Percentiles rank a stretch among this genome's conserved stretches.
Evolutionary conservation across 1,140 invertebrate genomes (phyloP).

Genomic region (Lepidurus apus): DNA sequence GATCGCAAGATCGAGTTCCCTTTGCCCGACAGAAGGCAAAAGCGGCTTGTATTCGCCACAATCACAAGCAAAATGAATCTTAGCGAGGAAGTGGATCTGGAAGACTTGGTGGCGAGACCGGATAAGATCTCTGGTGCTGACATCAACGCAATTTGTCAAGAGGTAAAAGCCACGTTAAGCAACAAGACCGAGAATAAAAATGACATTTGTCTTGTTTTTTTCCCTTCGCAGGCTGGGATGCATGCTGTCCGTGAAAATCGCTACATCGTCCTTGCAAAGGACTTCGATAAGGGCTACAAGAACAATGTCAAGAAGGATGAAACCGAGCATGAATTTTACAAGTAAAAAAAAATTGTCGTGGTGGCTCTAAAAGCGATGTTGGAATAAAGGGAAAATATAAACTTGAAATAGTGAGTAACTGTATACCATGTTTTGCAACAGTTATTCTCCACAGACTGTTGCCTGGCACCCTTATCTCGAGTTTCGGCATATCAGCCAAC

Average conservation of each 20-base stretch:
- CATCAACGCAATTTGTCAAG: constrained; percentile 99
- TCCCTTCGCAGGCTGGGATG: constrained; percentile 62
- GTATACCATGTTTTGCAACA: too few species aligned
- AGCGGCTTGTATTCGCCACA: constrained; percentile 95
- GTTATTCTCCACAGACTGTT: too few species aligned
- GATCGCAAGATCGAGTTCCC: constrained; percentile 99
- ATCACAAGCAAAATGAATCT: constrained; percentile 99
- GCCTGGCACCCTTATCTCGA: too few species aligned
- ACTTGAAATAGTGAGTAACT: background rate
- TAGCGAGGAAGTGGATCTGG: constrained; percentile 98
- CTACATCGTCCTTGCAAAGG: constrained; percentile 96
- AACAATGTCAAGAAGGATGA: constrained; percentile 99
- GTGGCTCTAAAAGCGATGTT: background rate
- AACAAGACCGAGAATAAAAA: background rate
- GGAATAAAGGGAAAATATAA: background rate
- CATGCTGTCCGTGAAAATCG: constrained; percentile 98
- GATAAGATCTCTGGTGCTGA: constrained; percentile 98
- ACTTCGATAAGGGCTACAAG: constrained; percentile 99
- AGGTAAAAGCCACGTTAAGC: constrained; percentile 57
- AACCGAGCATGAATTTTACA: constrained; percentile 99
- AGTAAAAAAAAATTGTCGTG: constrained; percentile 58
- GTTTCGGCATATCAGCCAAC: too few species aligned
- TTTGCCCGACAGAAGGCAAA: constrained; percentile 93
- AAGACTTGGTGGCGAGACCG: constrained; percentile 96
- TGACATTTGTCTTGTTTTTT: background rate